Evolutionary conservation across 2,888 invertebrate species (phyloP).

Genomic region (Axea sp.): DNA sequence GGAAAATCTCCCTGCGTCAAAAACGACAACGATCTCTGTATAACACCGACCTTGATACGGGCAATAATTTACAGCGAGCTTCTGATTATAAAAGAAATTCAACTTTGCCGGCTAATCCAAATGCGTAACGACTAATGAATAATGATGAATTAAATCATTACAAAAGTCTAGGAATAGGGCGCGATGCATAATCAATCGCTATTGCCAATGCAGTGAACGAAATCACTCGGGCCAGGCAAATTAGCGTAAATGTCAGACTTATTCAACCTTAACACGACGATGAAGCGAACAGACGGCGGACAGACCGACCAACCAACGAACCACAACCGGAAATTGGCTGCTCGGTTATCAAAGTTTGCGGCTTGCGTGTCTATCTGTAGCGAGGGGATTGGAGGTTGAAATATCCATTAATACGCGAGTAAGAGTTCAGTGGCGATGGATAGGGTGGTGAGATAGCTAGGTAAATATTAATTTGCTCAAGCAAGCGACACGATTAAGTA

Average conservation of each 20-base stretch:
- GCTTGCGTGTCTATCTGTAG: constrained; percentile 77
- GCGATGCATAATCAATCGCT: constrained; percentile 64
- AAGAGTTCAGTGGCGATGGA: constrained; percentile 70
- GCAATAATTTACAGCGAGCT: no score
- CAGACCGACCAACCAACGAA: constrained; percentile 69
- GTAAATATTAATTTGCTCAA: constrained; percentile 79
- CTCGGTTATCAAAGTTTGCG: constrained; percentile 79
- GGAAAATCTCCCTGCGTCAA: no score
- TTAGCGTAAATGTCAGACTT: constrained; percentile 65
- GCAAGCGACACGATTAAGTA: constrained; percentile 67
- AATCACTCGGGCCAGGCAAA: constrained; percentile 62
- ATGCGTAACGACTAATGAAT: constrained; percentile 28
- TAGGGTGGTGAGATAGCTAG: constrained; percentile 70
- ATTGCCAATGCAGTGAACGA: constrained; percentile 54
- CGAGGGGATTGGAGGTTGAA: constrained; percentile 64
- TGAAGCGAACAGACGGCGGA: constrained; percentile 70
- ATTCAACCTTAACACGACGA: constrained; percentile 70
- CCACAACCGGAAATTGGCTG: constrained; percentile 80
- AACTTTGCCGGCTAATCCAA: constrained; percentile 24
- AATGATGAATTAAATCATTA: constrained; percentile 24
- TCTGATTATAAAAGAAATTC: constrained; percentile 26
- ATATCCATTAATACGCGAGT: constrained; percentile 79
- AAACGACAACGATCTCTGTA: no score
- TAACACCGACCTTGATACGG: neutral
- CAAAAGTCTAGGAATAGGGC: constrained; percentile 27